Conservation (phyloP, 2,113 vertebrate genomes). For the Aleadryas rufinucha region DNA sequence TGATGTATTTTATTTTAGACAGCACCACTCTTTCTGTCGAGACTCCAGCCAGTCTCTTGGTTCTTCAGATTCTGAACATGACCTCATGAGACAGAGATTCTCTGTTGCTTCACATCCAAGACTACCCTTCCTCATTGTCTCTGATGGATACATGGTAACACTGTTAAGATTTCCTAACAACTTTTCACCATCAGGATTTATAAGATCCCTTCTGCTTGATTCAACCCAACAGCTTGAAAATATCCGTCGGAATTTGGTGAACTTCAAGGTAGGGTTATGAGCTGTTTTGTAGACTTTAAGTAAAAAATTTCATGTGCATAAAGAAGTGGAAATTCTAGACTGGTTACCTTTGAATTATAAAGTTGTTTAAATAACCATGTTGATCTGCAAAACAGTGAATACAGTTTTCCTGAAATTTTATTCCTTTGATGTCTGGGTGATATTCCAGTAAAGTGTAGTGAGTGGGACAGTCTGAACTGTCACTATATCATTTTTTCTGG, state of each 20-base stretch:
- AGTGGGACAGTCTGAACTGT: not conserved
- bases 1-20: slow-evolving; percentile 68
- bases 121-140: slow-evolving; percentile 85
- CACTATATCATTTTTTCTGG: not conserved
- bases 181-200: slow-evolving; percentile 74
- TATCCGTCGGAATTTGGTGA: slow-evolving; percentile 45
- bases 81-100: slow-evolving; percentile 86
- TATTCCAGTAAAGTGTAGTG: not conserved
- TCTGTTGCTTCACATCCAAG: slow-evolving; percentile 88
- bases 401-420: not conserved
- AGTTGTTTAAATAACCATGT: not conserved
- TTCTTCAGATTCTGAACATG: slow-evolving; percentile 83
- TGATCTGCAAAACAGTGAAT: not conserved
- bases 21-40: slow-evolving; percentile 61
- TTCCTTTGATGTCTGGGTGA: not conserved
- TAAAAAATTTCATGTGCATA: not conserved
- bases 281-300: not conserved
- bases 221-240: slow-evolving; percentile 80
- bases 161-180: slow-evolving; percentile 74
- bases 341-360: accelerated
- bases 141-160: slow-evolving; percentile 93
- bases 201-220: slow-evolving; percentile 80
- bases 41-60: slow-evolving; percentile 75
- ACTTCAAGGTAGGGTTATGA: slow-evolving; percentile 72
- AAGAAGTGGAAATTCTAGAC: not conserved